These are phyloP conservation scores for Polypedilum vanderplanki DNA, from an alignment of 1,140 invertebrate species.

Conservation along the genomic window DNA sequence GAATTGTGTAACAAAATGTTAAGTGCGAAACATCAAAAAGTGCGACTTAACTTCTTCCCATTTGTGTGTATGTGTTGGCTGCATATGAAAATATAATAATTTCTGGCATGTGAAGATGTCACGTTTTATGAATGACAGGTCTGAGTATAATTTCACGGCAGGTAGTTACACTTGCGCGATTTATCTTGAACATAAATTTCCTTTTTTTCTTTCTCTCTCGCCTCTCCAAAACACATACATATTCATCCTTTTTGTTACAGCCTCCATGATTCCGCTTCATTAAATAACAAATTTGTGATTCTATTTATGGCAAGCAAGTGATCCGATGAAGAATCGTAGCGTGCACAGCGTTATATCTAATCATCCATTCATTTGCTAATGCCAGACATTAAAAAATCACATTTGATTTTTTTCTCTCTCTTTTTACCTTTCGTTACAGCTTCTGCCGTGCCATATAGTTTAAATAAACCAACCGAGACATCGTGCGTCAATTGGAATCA, in stretches of 20 bases:
- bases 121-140: constrained; percentile 12
- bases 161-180: neutral
- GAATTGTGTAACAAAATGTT: neutral
- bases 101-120: constrained; percentile 5
- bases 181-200: constrained; percentile 2
- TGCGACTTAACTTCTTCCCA: neutral
- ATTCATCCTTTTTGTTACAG: neutral
- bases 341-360: neutral
- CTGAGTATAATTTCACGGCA: constrained; percentile 17
- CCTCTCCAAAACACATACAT: no score
- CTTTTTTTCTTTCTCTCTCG: neutral
- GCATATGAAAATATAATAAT: neutral
- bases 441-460: constrained; percentile 46
- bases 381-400: constrained; percentile 18
- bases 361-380: constrained; percentile 5
- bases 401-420: neutral
- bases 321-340: neutral
- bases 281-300: constrained; percentile 19
- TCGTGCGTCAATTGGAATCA: constrained; percentile 98
- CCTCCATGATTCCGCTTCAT: neutral
- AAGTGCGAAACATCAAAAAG: neutral
- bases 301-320: neutral
- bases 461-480: constrained; percentile 51
- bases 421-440: constrained; percentile 33
- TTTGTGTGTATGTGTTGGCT: neutral